A percentile compares a stretch with the other conserved stretches of the same genome.
Evolutionary conservation across 64 coral and sea anemone species (phyloP).

Genomic region (Catalaphyllia jardinei): DNA sequence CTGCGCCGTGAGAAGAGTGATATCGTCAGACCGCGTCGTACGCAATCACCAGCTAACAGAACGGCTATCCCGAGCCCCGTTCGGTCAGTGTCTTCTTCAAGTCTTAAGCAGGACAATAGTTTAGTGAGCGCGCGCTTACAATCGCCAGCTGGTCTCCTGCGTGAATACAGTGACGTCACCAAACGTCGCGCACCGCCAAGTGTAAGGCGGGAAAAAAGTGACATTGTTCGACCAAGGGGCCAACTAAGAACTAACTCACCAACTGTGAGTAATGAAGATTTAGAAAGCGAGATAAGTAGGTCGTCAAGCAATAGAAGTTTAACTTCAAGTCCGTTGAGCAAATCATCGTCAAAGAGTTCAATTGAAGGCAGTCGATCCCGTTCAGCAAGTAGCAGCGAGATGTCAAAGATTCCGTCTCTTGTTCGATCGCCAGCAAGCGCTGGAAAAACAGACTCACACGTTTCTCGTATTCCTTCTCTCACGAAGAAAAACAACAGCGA

Average conservation of each 20-base stretch:
- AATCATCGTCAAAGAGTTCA: slow-evolving; percentile 43
- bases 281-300: neutral
- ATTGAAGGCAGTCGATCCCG: slow-evolving; percentile 13
- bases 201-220: slow-evolving; percentile 68
- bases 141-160: slow-evolving; percentile 23
- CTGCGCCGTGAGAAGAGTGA: slow-evolving; percentile 67
- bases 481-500: slow-evolving; percentile 13
- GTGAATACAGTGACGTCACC: slow-evolving; percentile 57
- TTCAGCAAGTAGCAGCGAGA: slow-evolving; percentile 7
- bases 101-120: slow-evolving; percentile 50
- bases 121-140: slow-evolving; percentile 11
- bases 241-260: slow-evolving; percentile 28
- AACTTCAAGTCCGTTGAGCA: slow-evolving; percentile 18
- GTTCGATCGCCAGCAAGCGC: neutral
- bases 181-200: slow-evolving; percentile 17
- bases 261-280: neutral
- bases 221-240: slow-evolving; percentile 32
- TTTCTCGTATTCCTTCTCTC: slow-evolving; percentile 48
- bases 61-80: neutral
- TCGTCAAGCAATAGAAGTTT: slow-evolving; percentile 35
- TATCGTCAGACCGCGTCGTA: slow-evolving; percentile 17
- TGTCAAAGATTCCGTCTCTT: slow-evolving; percentile 69
- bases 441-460: slow-evolving; percentile 14
- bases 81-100: slow-evolving; percentile 15
- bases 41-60: slow-evolving; percentile 8